A percentile compares a stretch with the other conserved stretches of the same genome.
These are phyloP conservation scores for Drosophila sordidula DNA, from an alignment of 2,888 invertebrate genomes.

Conservation along the genomic window DNA sequence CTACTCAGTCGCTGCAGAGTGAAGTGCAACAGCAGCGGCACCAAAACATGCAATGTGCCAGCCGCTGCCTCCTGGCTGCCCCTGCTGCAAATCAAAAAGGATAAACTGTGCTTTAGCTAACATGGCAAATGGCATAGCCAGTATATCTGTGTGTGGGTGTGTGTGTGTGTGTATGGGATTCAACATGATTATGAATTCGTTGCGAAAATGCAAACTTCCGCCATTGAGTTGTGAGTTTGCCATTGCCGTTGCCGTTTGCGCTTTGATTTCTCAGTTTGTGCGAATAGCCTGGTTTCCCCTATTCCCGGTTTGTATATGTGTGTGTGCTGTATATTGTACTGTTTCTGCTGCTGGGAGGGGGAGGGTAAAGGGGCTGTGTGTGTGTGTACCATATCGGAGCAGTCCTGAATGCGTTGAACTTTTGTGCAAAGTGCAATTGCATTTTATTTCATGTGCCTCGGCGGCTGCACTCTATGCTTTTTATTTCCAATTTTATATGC, in stretches of 20 bases:
- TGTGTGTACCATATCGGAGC: constrained; percentile 23
- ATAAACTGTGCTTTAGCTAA: constrained; percentile 76
- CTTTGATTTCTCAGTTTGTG: constrained; percentile 69
- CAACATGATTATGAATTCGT: constrained; percentile 81
- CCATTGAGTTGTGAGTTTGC: constrained; percentile 79
- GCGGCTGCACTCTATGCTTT: constrained; percentile 34
- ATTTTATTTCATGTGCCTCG: constrained; percentile 69
- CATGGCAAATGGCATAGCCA: constrained; percentile 38
- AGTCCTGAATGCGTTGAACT: constrained; percentile 80
- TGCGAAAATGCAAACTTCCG: constrained; percentile 80
- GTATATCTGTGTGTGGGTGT: constrained; percentile 16
- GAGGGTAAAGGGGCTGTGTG: not conserved
- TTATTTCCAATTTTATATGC: constrained; percentile 60
- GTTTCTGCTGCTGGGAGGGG: not conserved
- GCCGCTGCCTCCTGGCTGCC: not conserved
- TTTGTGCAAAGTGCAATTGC: constrained; percentile 82
- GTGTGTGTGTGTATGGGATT: constrained; percentile 29
- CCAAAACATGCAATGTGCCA: constrained; percentile 56
- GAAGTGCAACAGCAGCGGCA: constrained; percentile 45
- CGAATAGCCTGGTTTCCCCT: constrained; percentile 39
- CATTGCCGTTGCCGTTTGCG: constrained; percentile 56
- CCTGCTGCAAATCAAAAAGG: constrained; percentile 73
- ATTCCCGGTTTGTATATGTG: not conserved
- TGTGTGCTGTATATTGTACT: not conserved
- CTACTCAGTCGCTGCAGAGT: constrained; percentile 56